phyloP scores from a whole-genome alignment of 2,888 invertebrate genomes.

The Drosophila peninsularis region DNA sequence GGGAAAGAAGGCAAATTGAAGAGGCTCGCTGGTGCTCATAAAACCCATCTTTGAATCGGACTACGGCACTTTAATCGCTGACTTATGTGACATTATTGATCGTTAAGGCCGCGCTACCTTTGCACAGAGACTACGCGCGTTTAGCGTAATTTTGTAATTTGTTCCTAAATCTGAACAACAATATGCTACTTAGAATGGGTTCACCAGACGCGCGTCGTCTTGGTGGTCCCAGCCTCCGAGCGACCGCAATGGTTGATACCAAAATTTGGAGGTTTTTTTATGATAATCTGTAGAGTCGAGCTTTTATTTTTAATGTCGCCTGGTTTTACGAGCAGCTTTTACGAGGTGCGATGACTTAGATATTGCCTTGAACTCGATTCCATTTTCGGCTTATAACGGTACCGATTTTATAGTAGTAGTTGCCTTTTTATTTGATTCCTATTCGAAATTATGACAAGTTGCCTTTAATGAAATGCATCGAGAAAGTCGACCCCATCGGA shows the following conservation, averaged over 20 bases:
- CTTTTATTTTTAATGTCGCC: slow-evolving; percentile 69
- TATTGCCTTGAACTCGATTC: slow-evolving; percentile 78
- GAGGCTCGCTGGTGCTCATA: slow-evolving; percentile 28
- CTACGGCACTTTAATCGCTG: slow-evolving; percentile 68
- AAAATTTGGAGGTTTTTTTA: slow-evolving; percentile 48
- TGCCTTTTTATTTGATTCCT: slow-evolving; percentile 36
- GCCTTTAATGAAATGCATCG: slow-evolving; percentile 39
- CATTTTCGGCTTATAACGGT: slow-evolving; percentile 63
- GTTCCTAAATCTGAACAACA: slow-evolving; percentile 52
- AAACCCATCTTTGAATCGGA: slow-evolving; percentile 53
- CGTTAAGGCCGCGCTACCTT: slow-evolving; percentile 67
- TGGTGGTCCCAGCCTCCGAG: slow-evolving; percentile 58
- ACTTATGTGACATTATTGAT: slow-evolving; percentile 80
- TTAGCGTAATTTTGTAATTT: slow-evolving; percentile 78
- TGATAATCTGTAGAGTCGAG: slow-evolving; percentile 50
- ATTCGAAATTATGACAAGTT: slow-evolving; percentile 58
- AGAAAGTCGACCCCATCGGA: slow-evolving; percentile 49
- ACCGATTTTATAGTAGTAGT: slow-evolving; percentile 56
- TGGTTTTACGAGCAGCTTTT: slow-evolving; percentile 67
- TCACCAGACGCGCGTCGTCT: slow-evolving; percentile 29
- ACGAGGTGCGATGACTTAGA: slow-evolving; percentile 79
- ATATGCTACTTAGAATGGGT: slow-evolving; percentile 70
- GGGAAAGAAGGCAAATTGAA: slow-evolving; percentile 7
- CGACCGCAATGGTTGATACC: too few relatives aligned
- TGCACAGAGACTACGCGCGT: slow-evolving; percentile 48